These are phyloP conservation scores for Dinothrombium tinctorium DNA, from an alignment of 1,140 invertebrate genomes.

Conservation along the genomic window DNA sequence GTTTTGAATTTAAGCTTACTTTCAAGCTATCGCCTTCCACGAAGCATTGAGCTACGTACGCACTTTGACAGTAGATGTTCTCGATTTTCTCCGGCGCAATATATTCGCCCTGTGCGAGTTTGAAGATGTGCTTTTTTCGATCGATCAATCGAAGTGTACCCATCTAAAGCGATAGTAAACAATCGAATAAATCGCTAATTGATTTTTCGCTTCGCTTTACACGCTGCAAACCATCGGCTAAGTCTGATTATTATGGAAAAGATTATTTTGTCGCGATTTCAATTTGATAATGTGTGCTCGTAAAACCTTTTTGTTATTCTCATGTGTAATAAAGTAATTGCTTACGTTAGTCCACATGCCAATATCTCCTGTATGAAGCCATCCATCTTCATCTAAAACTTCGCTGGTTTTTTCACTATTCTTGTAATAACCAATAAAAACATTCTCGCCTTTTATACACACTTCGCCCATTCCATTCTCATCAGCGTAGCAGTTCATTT, in stretches of 20 bases:
- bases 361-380: conserved; percentile 87
- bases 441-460: neutral
- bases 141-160: conserved; percentile 84
- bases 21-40: conserved; percentile 91
- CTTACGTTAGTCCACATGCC: conserved; percentile 44
- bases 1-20: conserved; percentile 29
- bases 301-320: too few relatives aligned
- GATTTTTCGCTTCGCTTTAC: too few relatives aligned
- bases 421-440: conserved; percentile 18
- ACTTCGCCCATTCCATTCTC: neutral
- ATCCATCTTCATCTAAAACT: conserved; percentile 33
- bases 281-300: too few relatives aligned
- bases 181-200: too few relatives aligned
- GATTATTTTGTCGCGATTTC: too few relatives aligned
- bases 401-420: conserved; percentile 21
- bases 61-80: conserved; percentile 76
- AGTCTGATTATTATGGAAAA: too few relatives aligned
- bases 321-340: neutral
- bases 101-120: conserved; percentile 44
- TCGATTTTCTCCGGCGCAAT: conserved; percentile 98
- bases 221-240: too few relatives aligned
- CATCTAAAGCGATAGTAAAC: neutral
- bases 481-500: conserved; percentile 63
- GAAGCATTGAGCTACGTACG: conserved; percentile 83
- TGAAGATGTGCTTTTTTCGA: conserved; percentile 57